These are phyloP conservation scores for Apantesis nais DNA, from an alignment of 2,888 invertebrate genomes.

Conservation along the genomic window DNA sequence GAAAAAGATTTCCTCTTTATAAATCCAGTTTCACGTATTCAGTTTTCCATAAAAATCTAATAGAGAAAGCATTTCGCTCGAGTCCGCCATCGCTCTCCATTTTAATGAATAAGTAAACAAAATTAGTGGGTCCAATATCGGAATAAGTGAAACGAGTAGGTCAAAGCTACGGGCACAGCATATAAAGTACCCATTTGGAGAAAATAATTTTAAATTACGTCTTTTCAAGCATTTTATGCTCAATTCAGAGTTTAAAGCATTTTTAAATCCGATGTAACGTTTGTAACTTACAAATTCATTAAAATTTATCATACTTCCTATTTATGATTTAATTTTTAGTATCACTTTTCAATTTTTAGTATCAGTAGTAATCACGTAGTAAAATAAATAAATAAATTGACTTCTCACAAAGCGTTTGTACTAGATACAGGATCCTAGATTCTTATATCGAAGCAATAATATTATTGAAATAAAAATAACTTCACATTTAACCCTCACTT, in stretches of 20 bases:
- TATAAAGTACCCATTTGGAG: slow-evolving; percentile 75
- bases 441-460: slow-evolving; percentile 37
- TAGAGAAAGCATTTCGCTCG: slow-evolving; percentile 68
- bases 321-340: no score
- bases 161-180: slow-evolving; percentile 71
- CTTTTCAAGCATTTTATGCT: slow-evolving; percentile 59
- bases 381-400: neutral
- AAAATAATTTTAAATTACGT: slow-evolving; percentile 66
- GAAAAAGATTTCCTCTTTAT: slow-evolving; percentile 48
- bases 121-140: slow-evolving; percentile 81
- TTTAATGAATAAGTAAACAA: slow-evolving; percentile 84
- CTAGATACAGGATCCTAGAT: slow-evolving; percentile 26
- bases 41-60: slow-evolving; percentile 77
- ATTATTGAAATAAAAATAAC: slow-evolving; percentile 71
- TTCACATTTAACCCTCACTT: slow-evolving; percentile 69
- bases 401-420: slow-evolving; percentile 3
- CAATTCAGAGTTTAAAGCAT: slow-evolving; percentile 58
- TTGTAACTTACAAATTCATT: neutral
- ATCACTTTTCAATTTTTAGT: no score
- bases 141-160: slow-evolving; percentile 79
- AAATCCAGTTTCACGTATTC: slow-evolving; percentile 63
- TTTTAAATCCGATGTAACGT: slow-evolving; percentile 48
- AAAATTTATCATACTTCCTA: neutral
- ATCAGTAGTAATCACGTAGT: no score
- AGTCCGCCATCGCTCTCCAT: slow-evolving; percentile 74